Evolutionary conservation across 64 coral and sea anemone genomes (phyloP), one percentile per base, ranked within the genome.

Genomic region (Actinia equina): DNA sequence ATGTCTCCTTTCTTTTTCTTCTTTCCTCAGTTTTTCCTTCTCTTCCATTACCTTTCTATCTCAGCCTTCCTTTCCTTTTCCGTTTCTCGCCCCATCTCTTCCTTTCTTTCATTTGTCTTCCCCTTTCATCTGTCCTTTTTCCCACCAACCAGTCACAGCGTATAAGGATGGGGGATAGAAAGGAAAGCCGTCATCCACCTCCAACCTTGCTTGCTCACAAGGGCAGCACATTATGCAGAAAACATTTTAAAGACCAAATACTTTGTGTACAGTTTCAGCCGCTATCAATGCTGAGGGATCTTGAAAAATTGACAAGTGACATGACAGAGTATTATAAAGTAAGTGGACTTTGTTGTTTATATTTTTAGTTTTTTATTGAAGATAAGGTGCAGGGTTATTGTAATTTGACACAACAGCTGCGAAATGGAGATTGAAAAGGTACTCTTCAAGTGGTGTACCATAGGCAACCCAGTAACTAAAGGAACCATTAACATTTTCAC

Each of bases 241-340:
- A 60, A 65, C n/a, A 20, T 5, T 12, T 57, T 57, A 12, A 49
- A 49, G 46, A 14, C 55, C 15, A 57, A 57, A 57, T 12, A 6
- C 0, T 57, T 57, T 57, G 7, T 57, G 42, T 15, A 2, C 43
- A 95, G 94, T 95, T 95, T 89, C 90, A 92, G 76, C 91, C 89
- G 0, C 85, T 95, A 20, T 77, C 86, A 19, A 59, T 81, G 9
- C 76, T 95, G 1, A 41, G 42, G 3, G 55, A 56, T 49, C 65
- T 83, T 17, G 94, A 95, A 77, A 62, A 71, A 15, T 79, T 92
- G 22, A 69, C 69, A n/a, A 57, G 88, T 1, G 87, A 90, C 77
- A 90, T 96, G 46, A 82, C 86, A 37, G 30, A 87, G 8, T 87
- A 87, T 77, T 96, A 96, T 27, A 89, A 86, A 49, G 94, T 92